Evolutionary conservation across 2,888 invertebrate genomes (phyloP).

Genomic region (Acronicta psi): DNA sequence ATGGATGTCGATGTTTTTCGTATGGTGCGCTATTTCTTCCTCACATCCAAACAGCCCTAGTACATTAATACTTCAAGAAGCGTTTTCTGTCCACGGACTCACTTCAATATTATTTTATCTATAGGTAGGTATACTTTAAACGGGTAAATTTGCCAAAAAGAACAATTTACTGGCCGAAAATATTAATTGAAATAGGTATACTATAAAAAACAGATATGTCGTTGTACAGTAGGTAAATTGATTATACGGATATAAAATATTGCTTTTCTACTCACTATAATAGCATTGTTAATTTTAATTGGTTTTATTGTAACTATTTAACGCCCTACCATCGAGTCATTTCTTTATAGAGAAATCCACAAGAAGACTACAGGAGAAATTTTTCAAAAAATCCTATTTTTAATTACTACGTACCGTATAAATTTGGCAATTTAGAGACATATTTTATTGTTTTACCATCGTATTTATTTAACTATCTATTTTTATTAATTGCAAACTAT

Average conservation of each 20-base stretch:
- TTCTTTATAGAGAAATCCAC: slow-evolving; percentile 74
- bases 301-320: slow-evolving; percentile 72
- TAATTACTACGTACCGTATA: slow-evolving; percentile 81
- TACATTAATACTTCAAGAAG: not conserved
- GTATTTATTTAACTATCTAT: slow-evolving; percentile 75
- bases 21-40: not conserved
- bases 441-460: slow-evolving; percentile 78
- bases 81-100: slow-evolving; percentile 53
- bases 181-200: slow-evolving; percentile 73
- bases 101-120: slow-evolving; percentile 57
- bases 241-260: slow-evolving; percentile 81
- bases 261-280: slow-evolving; percentile 82
- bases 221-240: slow-evolving; percentile 77
- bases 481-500: slow-evolving; percentile 76
- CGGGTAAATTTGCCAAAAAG: slow-evolving; percentile 70
- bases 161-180: slow-evolving; percentile 68
- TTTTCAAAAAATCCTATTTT: slow-evolving; percentile 80
- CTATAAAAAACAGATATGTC: slow-evolving; percentile 86
- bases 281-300: slow-evolving; percentile 75
- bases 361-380: slow-evolving; percentile 81
- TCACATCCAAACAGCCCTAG: not conserved
- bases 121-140: slow-evolving; percentile 61
- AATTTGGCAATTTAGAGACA: slow-evolving; percentile 83
- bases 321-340: slow-evolving; percentile 70
- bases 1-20: not conserved